Base-by-base conservation (phyloP, 2,888 invertebrate species). In the Tridacna gigas region DNA sequence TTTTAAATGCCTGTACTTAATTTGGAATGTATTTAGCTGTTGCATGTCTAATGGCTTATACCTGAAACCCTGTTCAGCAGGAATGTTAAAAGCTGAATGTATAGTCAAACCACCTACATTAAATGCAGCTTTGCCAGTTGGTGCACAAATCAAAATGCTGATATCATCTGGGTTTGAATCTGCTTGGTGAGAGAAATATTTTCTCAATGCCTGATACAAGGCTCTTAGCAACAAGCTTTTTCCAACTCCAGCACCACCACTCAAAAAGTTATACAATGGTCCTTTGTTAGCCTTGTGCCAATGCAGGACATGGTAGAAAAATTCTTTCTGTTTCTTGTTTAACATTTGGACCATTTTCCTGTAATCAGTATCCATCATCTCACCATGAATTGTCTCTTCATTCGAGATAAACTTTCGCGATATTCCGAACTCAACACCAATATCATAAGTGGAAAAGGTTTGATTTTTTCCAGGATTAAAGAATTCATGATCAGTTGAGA, bases 161-260 rank as follows among this genome's bases (percentile, higher is more conserved):
- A 79, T 25, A 26, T 65, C 37, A 61, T 84, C 78, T 28, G 80
- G 80, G 48, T 73, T 77, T 73, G 51, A 47, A 65, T 73, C 76
- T 63, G 26, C 56, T 79, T 66, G n/a, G 45, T n/a, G 18, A 47
- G 7, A 47, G 48, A 28, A 71, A 47, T 47, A 71, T 25, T 47
- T 71, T 13, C 51, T 15, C 66, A 79, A 65, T 25, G 79, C 79
- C 37, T 83, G 83, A 77, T 79, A 83, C 18, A 83, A 26, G 20
- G 77, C 79, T 56, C 45, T 78, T 28, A 79, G 76, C 15, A 88
- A 66, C 61, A 83, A 63, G 63, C 80, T 79, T 74, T 88, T 88
- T 13, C 86, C 86, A 73, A 88, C 86, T 63, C 84, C 88, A 56
- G 83, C 88, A 20, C 86, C 88, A 66, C 88, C 86, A 74, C 77